Evolutionary conservation across 2,888 invertebrate species (phyloP).

Genomic region (Limnephilus marmoratus): DNA sequence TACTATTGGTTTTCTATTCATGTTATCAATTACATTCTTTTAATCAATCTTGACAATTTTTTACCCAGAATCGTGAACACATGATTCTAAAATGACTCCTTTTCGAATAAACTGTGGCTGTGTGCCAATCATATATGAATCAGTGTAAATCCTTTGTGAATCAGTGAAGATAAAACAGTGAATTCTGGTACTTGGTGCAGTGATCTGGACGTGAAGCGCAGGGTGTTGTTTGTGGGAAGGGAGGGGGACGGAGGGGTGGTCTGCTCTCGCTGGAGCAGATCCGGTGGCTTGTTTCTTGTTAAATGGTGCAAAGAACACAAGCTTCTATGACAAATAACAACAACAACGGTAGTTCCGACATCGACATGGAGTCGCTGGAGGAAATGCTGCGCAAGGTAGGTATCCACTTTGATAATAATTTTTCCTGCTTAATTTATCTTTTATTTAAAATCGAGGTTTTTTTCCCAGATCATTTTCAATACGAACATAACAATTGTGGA

Average conservation of each 20-base stretch:
- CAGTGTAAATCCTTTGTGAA: neutral
- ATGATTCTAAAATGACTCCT: slow-evolving; percentile 16
- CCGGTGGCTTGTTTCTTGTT: slow-evolving; percentile 68
- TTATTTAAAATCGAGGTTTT: too few species aligned
- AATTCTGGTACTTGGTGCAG: neutral
- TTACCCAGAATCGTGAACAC: neutral
- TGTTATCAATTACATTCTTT: neutral
- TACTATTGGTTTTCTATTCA: too few species aligned
- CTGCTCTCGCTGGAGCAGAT: slow-evolving; percentile 65
- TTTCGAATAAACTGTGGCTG: slow-evolving; percentile 26
- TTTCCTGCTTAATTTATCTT: too few species aligned
- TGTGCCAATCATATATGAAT: neutral
- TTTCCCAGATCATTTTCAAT: too few species aligned
- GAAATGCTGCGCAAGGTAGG: slow-evolving; percentile 88
- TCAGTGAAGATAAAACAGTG: slow-evolving; percentile 8
- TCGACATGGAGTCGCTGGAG: slow-evolving; percentile 87
- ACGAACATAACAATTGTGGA: too few species aligned
- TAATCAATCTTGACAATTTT: neutral
- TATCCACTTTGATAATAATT: neutral
- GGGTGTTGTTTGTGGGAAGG: neutral
- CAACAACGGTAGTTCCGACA: slow-evolving; percentile 79
- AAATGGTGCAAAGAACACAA: slow-evolving; percentile 69
- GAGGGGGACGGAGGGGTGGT: neutral
- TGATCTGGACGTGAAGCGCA: neutral
- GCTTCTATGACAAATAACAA: slow-evolving; percentile 80